Evolutionary conservation across 1,140 invertebrate species (phyloP).

Genomic region (Phymastichus coffea): DNA sequence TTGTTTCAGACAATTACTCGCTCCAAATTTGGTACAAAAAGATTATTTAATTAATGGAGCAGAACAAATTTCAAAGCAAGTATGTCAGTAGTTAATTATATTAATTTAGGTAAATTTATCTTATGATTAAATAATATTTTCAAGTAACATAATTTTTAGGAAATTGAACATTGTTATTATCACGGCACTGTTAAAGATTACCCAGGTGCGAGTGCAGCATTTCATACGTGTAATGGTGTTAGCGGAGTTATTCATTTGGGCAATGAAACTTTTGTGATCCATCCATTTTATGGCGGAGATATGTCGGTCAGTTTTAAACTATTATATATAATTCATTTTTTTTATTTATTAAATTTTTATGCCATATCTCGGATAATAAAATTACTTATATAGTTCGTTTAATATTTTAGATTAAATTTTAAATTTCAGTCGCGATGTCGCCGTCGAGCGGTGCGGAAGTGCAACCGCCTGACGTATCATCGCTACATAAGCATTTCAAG

Average conservation of each 20-base stretch:
- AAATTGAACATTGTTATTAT: conserved; percentile 95
- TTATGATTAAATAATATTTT: neutral
- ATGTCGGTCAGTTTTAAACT: conserved; percentile 79
- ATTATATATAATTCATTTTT: conserved; percentile 1
- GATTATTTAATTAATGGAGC: conserved; percentile 72
- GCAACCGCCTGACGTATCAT: too few relatives aligned
- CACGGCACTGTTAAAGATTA: conserved; percentile 94
- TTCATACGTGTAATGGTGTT: conserved; percentile 95
- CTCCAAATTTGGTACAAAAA: conserved; percentile 80
- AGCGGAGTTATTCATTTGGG: conserved; percentile 94
- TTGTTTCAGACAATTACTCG: conserved; percentile 77
- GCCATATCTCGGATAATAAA: neutral
- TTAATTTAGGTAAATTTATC: too few relatives aligned
- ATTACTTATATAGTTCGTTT: too few relatives aligned
- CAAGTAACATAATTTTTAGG: conserved; percentile 57
- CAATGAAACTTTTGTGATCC: conserved; percentile 96
- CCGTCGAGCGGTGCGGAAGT: too few relatives aligned
- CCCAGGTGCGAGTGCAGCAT: conserved; percentile 92
- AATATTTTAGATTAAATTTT: too few relatives aligned
- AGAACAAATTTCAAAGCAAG: conserved; percentile 70
- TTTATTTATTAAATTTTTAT: neutral
- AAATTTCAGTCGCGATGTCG: too few relatives aligned
- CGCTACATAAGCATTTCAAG: too few relatives aligned
- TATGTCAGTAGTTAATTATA: conserved; percentile 42
- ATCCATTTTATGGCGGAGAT: conserved; percentile 94